Conservation (phyloP, 2,113 vertebrate genomes). For the Cavia aperea region DNA sequence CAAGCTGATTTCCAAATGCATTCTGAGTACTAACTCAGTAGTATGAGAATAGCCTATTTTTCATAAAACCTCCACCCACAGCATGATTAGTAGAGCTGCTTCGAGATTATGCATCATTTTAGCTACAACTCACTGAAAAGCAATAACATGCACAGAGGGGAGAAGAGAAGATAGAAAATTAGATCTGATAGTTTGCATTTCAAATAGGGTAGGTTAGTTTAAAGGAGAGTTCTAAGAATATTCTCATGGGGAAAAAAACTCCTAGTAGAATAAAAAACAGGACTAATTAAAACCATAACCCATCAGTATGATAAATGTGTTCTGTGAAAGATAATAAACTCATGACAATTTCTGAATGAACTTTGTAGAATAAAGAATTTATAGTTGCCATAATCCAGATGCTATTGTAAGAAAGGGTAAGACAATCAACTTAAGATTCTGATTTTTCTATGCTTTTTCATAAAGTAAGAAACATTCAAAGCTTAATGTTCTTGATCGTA, state of each 20-base stretch:
- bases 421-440: not conserved
- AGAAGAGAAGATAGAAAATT: conserved; percentile 3
- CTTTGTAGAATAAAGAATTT: not conserved
- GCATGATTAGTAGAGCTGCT: conserved; percentile 22
- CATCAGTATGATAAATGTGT: not conserved
- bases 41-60: conserved; percentile 32
- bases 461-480: not conserved
- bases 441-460: not conserved
- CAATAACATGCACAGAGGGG: not conserved
- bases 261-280: not conserved
- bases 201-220: not conserved
- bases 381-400: not conserved
- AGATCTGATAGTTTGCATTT: conserved; percentile 11
- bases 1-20: conserved; percentile 52
- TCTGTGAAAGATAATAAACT: not conserved
- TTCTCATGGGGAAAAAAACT: conserved; percentile 23
- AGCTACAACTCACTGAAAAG: conserved; percentile 15
- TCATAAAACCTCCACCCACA: conserved; percentile 33
- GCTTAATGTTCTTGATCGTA: not conserved
- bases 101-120: conserved; percentile 40
- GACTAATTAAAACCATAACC: not conserved
- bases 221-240: not conserved
- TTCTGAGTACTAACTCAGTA: conserved; percentile 38
- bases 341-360: conserved; percentile 1
- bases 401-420: not conserved